Evolutionary conservation across 2,888 invertebrate species (phyloP), one percentile per base, ranked within the genome.

Genomic region (Phorcus lineatus): DNA sequence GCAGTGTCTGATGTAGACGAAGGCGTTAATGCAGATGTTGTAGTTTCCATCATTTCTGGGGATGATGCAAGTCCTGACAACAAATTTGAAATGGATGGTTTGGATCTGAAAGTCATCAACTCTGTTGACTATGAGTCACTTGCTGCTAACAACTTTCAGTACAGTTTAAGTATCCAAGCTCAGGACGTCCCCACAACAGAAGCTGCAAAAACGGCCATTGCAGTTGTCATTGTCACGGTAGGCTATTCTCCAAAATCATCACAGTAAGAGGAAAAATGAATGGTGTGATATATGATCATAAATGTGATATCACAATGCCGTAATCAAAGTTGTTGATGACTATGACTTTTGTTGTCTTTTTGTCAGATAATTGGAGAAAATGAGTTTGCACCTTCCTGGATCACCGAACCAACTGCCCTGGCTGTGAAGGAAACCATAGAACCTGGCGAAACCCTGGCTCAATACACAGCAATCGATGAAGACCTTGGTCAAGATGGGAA

Each of bases 401-500:
- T 16, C 24, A 28, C 75, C 4, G 22, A 17, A 11, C 52, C 75
- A 17, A 17, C 22, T 0, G 75, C 47, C 53, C 19, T 22, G 28
- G 19, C 52, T 31, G 22, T 75, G 13, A 19, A 13, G 3, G 75
- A 75, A 31, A 52, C 54, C 13, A 52, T 22, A 17, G 19, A 47
- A 19, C 47, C 75, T 75, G 75, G 53, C 2, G 52, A 22, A 16
- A 31, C 16, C 0, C 22, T 75, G 7, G 54, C 22, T 16, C 13
- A 22, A 13, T 75, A 28, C 75, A 52, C 53, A 19, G 75, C 75
- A 22, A 53, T 9, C 19, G 75, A 75, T 53, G 54, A 75, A 19
- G 75, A 75, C 52, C 75, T 53, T 22, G 24, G 53, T n/a, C 19
- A 75, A 75, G 75, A 75, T 24, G 75, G 75, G 13, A 22, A 75